phyloP scores from a whole-genome alignment of 2,888 invertebrate genomes.

The Pristionchus fissidentatus region DNA sequence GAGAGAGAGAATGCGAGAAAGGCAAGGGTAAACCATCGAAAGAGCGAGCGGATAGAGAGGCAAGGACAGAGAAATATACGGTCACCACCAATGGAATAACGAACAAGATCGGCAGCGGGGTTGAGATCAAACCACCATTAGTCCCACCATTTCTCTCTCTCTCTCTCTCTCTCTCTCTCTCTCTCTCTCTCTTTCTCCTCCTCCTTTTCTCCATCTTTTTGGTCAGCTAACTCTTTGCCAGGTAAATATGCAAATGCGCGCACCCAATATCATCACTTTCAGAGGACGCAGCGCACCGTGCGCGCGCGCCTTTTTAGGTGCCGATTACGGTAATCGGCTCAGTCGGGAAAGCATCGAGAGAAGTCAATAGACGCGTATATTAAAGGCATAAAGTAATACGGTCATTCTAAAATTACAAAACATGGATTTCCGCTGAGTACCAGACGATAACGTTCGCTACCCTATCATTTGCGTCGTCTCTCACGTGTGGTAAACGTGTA shows the following conservation, averaged over 20 bases:
- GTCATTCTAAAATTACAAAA: too few species aligned
- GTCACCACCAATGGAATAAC: neutral
- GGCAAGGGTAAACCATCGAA: neutral
- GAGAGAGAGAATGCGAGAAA: too few species aligned
- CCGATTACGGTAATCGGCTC: neutral
- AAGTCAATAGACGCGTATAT: neutral
- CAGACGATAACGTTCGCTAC: too few species aligned
- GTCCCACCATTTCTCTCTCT: neutral
- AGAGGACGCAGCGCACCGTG: neutral
- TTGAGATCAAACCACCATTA: conserved; percentile 26
- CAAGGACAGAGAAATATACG: neutral
- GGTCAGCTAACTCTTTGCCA: neutral
- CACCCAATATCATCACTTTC: neutral
- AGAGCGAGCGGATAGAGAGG: neutral
- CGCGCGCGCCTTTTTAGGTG: too few species aligned
- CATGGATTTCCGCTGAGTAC: too few species aligned
- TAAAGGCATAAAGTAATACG: neutral
- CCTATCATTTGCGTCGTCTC: too few species aligned
- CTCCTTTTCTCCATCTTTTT: neutral
- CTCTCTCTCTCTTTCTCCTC: neutral
- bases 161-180: neutral
- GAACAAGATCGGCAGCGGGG: conserved; percentile 9
- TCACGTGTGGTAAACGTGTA: too few species aligned
- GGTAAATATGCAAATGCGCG: conserved; percentile 20
- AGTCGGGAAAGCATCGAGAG: neutral